Evolutionary conservation across 1,140 invertebrate species (phyloP).

Genomic region (Drosophila tropicalis): DNA sequence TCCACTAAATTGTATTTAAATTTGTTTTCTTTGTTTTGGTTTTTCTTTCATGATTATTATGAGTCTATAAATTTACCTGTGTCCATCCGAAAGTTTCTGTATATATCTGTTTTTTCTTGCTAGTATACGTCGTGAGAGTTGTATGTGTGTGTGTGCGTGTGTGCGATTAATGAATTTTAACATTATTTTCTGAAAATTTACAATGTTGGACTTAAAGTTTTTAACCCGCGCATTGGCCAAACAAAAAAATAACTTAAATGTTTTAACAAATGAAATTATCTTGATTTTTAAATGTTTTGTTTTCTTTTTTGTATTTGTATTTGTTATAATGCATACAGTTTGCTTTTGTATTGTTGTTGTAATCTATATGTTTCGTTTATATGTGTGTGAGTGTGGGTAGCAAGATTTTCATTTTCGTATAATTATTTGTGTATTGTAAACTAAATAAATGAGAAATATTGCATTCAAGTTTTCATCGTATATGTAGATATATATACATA

Average conservation of each 20-base stretch:
- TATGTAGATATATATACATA: conserved; percentile 36
- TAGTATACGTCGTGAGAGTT: conserved; percentile 26
- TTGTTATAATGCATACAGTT: conserved; percentile 50
- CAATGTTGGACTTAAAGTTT: neutral
- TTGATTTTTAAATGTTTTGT: conserved; percentile 9
- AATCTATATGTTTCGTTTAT: conserved; percentile 31
- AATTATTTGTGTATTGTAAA: conserved; percentile 25
- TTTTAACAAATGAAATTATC: neutral
- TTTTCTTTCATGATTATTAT: conserved; percentile 41
- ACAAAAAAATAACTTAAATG: conserved; percentile 7
- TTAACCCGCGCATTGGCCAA: neutral
- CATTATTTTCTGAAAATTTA: neutral
- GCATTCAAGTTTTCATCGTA: conserved; percentile 42
- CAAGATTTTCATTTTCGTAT: conserved; percentile 5
- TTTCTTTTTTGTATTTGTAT: conserved; percentile 37
- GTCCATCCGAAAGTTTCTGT: conserved; percentile 48
- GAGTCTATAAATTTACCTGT: conserved; percentile 50
- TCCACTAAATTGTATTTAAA: conserved; percentile 29
- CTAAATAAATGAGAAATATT: conserved; percentile 71
- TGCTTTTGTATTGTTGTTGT: conserved; percentile 26
- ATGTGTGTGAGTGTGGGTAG: conserved; percentile 26
- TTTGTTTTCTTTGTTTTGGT: neutral
- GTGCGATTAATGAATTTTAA: neutral
- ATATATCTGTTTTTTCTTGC: conserved; percentile 25
- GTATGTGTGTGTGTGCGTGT: neutral